phyloP scores from a whole-genome alignment of 2,888 invertebrate species.

The Penaeus monodon region DNA sequence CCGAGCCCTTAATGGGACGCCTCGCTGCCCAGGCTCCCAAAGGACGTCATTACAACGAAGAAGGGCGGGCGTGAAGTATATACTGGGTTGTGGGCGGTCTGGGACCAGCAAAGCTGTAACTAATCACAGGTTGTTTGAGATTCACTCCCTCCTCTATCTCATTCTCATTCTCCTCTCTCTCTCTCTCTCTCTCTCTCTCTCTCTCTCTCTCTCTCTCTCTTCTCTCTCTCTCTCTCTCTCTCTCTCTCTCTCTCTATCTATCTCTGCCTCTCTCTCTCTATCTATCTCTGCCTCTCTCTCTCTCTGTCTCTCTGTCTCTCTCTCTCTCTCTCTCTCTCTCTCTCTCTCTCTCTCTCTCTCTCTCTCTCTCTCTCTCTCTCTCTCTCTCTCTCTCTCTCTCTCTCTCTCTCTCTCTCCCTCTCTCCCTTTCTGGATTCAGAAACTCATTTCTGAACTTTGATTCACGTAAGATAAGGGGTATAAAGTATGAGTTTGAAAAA shows the following conservation, averaged over 20 bases:
- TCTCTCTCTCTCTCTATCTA: neutral
- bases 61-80: too few species aligned
- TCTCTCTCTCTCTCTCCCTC: neutral
- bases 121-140: too few species aligned
- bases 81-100: too few species aligned
- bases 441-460: neutral
- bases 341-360: neutral
- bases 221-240: neutral
- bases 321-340: neutral
- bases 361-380: conserved; percentile 6
- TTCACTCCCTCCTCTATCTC: neutral
- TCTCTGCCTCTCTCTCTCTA: neutral
- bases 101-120: too few species aligned
- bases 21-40: too few species aligned
- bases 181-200: too few species aligned
- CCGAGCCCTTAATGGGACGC: too few species aligned
- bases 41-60: too few species aligned
- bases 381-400: neutral
- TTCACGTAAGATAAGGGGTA: too few species aligned
- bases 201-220: neutral
- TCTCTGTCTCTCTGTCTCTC: neutral
- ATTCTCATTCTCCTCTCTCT: neutral
- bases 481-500: too few species aligned
- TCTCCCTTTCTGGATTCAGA: neutral
- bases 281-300: neutral